Evolutionary conservation across 2,797 vertebrate species (phyloP).

Genomic region (Galago senegalensis): DNA sequence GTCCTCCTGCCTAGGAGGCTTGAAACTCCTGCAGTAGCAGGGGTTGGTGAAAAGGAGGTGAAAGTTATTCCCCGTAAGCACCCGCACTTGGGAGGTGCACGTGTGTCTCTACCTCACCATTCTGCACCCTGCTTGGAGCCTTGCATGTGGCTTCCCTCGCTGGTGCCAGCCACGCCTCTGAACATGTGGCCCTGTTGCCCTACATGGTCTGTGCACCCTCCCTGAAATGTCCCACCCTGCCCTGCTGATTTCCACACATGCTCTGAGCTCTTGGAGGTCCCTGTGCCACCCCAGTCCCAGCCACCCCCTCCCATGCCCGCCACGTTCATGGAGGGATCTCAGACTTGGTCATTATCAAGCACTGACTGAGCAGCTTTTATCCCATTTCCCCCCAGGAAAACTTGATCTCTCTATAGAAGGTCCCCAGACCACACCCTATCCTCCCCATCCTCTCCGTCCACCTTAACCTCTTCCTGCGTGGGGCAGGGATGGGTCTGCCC

Average conservation of each 20-base stretch:
- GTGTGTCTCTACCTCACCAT: fast-evolving
- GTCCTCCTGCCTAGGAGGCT: neutral
- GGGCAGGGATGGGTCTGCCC: fast-evolving
- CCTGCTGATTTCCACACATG: neutral
- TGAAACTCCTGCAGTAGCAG: neutral
- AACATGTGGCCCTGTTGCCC: too few species aligned
- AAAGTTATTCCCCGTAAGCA: too few species aligned
- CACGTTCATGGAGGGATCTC: fast-evolving
- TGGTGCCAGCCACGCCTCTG: fast-evolving
- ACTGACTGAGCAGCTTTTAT: neutral
- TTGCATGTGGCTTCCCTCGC: neutral
- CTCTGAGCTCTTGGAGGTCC: too few species aligned
- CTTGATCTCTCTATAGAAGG: too few species aligned
- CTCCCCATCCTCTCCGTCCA: fast-evolving
- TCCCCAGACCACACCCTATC: fast-evolving
- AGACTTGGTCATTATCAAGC: neutral
- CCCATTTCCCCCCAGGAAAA: too few species aligned
- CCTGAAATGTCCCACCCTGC: neutral
- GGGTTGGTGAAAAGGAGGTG: neutral
- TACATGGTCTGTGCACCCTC: too few species aligned
- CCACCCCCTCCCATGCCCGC: neutral
- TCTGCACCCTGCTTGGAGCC: too few species aligned
- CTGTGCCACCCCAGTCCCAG: fast-evolving
- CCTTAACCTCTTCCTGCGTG: neutral
- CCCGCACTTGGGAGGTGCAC: neutral